Base-by-base conservation (phyloP, 2,113 vertebrate genomes). In the Taxidea taxus region DNA sequence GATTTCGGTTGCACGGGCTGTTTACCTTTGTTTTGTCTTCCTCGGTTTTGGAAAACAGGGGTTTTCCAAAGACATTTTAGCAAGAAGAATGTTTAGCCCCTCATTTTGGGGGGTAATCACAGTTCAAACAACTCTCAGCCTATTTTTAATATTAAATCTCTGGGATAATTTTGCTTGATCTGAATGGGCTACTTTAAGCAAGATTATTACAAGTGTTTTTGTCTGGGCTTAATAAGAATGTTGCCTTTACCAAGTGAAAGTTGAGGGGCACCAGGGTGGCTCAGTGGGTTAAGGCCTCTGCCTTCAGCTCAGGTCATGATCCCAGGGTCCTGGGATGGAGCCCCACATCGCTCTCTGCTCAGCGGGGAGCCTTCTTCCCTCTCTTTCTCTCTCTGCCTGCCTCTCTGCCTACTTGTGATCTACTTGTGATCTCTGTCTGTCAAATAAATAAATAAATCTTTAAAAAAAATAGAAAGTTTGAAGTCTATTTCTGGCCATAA, bases 401-500 rank as follows among this genome's bases (percentile, higher is more conserved):
- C n/a, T n/a, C n/a, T n/a, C n/a, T n/a, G n/a, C n/a, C n/a, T n/a
- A n/a, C n/a, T n/a, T n/a, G n/a, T n/a, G n/a, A n/a, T n/a, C n/a
- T n/a, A n/a, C n/a, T n/a, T n/a, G n/a, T n/a, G n/a, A n/a, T n/a
- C n/a, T n/a, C n/a, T n/a, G n/a, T n/a, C n/a, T n/a, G n/a, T n/a
- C n/a, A n/a, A n/a, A n/a, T n/a, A n/a, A n/a, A n/a, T n/a, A n/a
- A n/a, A n/a, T n/a, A n/a, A n/a, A n/a, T n/a, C n/a, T n/a, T n/a
- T n/a, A n/a, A n/a, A n/a, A n/a, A n/a, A n/a, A n/a, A n/a, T n/a
- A n/a, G n/a, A n/a, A n/a, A n/a, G n/a, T n/a, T n/a, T n/a, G n/a
- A 94, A 68, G 68, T 94, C 31, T 87, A 25, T 90, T 80, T 97
- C 91, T 94, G 31, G 75, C n/a, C 64, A 9, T 60, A 92, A 80